Evolutionary conservation across 2,888 invertebrate genomes (phyloP).

Genomic region (Meandrusa payeni): DNA sequence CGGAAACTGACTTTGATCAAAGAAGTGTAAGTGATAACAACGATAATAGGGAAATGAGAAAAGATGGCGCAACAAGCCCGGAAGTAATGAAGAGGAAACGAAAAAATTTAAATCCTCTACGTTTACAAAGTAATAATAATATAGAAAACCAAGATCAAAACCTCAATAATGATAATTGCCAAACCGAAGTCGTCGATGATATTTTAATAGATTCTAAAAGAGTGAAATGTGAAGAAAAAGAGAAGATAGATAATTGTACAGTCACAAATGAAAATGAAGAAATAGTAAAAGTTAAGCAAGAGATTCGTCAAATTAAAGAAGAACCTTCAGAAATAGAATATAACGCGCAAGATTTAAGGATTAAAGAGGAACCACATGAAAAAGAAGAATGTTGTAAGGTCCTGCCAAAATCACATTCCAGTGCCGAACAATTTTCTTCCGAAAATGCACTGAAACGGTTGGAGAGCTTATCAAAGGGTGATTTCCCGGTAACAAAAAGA

Average conservation of each 20-base stretch:
- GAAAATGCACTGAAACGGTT: slow-evolving; percentile 88
- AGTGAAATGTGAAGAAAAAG: slow-evolving; percentile 53
- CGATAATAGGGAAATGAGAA: slow-evolving; percentile 55
- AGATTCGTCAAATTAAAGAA: slow-evolving; percentile 45
- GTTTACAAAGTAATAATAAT: slow-evolving; percentile 80
- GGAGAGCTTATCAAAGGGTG: slow-evolving; percentile 90
- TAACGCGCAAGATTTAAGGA: slow-evolving; percentile 54
- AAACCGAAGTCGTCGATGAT: slow-evolving; percentile 44
- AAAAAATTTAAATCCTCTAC: slow-evolving; percentile 93
- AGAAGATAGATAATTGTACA: slow-evolving; percentile 30
- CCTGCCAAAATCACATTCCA: slow-evolving; percentile 32
- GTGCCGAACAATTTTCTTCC: slow-evolving; percentile 60
- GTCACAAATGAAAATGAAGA: slow-evolving; percentile 33
- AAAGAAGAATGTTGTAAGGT: slow-evolving; percentile 57
- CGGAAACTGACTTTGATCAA: slow-evolving; percentile 70
- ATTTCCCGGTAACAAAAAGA: slow-evolving; percentile 80
- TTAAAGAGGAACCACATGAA: slow-evolving; percentile 61
- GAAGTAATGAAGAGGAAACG: slow-evolving; percentile 90
- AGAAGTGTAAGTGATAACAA: slow-evolving; percentile 66
- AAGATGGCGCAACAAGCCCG: slow-evolving; percentile 74
- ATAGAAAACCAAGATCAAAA: slow-evolving; percentile 40
- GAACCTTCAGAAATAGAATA: slow-evolving; percentile 51
- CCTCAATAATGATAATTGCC: slow-evolving; percentile 41
- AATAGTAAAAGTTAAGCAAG: slow-evolving; percentile 55
- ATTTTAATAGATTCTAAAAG: slow-evolving; percentile 57